Evolutionary conservation across 2,797 vertebrate species (phyloP), one percentile per base, ranked within the genome.

Genomic region (Halcyon smyrnensis): DNA sequence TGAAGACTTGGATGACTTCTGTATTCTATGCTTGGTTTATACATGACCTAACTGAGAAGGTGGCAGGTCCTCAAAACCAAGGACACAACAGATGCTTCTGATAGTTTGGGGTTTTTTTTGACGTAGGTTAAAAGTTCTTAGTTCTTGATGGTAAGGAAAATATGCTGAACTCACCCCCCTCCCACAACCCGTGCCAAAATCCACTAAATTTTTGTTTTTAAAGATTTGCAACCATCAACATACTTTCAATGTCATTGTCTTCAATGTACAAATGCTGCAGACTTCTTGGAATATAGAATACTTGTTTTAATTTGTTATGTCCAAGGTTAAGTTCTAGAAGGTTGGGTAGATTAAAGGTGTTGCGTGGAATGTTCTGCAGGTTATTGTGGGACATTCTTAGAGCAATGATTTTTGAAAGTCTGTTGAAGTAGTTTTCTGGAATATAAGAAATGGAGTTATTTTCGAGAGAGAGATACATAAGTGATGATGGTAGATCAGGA

Each of bases 391-490:
- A 98, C 93, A 98, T 87, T 89, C 98, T 97, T 85, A 99, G 76
- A 70, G 98, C 97, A 71, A 96, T 96, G 84, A 99, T 97, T 62
- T 98, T 98, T 84, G 97, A 97, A 81, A 98, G 97, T 68, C 95
- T 97, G 17, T 92, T 88, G 84, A 98, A 98, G 79, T 98, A 99
- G 75, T 98, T 98, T 86, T 98, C 97, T 78, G 98, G 98, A 91
- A 98, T 98, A 54, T 97, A 97, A 88, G 98, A 97, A 95, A 98
- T 98, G 0, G 98, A 98, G 85, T 98, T 98, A 82, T 98, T 98
- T 97, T 98, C 98, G 46, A 99, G 96, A n/a, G 98, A 98, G 76
- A 99, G 97, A 92, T 99, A 98, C 97, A 98, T 97, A 73, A 98
- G 98, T 89, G 98, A 99, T 64, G 97, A 82, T 63, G 98, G 98